Evolutionary conservation across 2,888 invertebrate species (phyloP), one percentile per base, ranked within the genome.

Genomic region (Drosophila dives): DNA sequence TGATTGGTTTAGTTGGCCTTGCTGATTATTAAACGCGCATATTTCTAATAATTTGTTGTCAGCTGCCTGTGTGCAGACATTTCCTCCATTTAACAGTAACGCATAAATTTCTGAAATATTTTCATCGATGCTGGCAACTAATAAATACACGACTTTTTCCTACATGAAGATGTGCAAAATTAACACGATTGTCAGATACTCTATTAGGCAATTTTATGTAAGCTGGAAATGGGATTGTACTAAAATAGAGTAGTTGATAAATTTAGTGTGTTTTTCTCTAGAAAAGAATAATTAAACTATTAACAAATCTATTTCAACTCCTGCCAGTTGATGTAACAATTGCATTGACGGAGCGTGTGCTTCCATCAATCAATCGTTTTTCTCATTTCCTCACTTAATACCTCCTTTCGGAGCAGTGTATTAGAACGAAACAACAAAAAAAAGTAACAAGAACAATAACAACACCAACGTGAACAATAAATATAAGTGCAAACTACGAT

Each of bases 71-170:
- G 26, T 26, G 56, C 53, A 79, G 81, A 87, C 87, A 78, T 87
- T 85, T 86, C 87, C 89, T 83, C 80, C 80, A 80, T 83, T 87
- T 89, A 87, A 85, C 85, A 83, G 85, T 83, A 83, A 83, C 80
- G 87, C 87, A 87, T 89, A 87, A 80, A 87, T 87, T 87, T 87
- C 81, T 85, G 53, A 89, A 87, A 87, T 87, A 83, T 83, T 83
- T 75, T 70, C 71, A 71, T 55, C 70, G 68, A 72, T 75, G 66
- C 68, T 73, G 70, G 54, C 75, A 69, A 58, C 63, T 72, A 64
- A 55, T 15, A 80, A 64, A 62, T 65, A 74, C 60, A 61, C 67
- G 72, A 61, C 50, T 64, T 26, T 51, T 29, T 34, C 26, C 49
- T 34, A 58, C 62, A 69, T 50, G 36, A 73, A 54, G 36, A 45